Evolutionary conservation across 2,888 invertebrate genomes (phyloP).

Genomic region (Andrena flavipes): DNA sequence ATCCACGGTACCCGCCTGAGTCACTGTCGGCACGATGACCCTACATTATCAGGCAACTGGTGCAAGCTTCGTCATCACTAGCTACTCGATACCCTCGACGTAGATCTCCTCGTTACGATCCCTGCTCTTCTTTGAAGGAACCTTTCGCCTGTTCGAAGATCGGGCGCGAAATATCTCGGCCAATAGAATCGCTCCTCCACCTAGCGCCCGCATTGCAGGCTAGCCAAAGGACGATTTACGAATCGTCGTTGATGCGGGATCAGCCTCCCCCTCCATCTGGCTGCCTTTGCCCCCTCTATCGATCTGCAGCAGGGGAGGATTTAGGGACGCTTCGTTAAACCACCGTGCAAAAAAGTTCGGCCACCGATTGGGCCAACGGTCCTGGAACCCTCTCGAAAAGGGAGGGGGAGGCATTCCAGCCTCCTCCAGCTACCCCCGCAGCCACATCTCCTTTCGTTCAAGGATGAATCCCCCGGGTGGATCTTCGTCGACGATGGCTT

Average conservation of each 20-base stretch:
- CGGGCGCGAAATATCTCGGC: slow-evolving; percentile 47
- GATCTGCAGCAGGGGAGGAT: slow-evolving; percentile 77
- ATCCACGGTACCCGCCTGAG: no score
- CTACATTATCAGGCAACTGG: no score
- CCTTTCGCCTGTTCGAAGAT: slow-evolving; percentile 8
- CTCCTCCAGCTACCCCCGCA: slow-evolving; percentile 8
- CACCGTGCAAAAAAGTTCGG: slow-evolving; percentile 65
- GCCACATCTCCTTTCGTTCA: slow-evolving; percentile 32
- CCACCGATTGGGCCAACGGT: slow-evolving; percentile 69
- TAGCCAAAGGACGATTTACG: slow-evolving; percentile 72
- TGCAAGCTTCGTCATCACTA: no score
- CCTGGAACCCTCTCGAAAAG: slow-evolving; percentile 58
- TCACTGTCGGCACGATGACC: no score
- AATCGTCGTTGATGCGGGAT: slow-evolving; percentile 72
- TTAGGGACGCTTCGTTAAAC: slow-evolving; percentile 81
- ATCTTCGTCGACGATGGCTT: slow-evolving; percentile 75
- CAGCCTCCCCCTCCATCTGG: slow-evolving; percentile 33
- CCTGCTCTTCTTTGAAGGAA: slow-evolving; percentile 4
- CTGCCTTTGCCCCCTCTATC: slow-evolving; percentile 65
- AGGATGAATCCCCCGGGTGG: slow-evolving; percentile 59
- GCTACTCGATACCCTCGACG: background rate
- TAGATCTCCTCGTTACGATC: background rate
- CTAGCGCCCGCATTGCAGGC: slow-evolving; percentile 72
- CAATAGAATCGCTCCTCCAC: slow-evolving; percentile 53
- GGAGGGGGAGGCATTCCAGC: slow-evolving; percentile 27